Evolutionary conservation across 2,888 invertebrate genomes (phyloP), one percentile per base, ranked within the genome.

Genomic region (Lottia gigantea): DNA sequence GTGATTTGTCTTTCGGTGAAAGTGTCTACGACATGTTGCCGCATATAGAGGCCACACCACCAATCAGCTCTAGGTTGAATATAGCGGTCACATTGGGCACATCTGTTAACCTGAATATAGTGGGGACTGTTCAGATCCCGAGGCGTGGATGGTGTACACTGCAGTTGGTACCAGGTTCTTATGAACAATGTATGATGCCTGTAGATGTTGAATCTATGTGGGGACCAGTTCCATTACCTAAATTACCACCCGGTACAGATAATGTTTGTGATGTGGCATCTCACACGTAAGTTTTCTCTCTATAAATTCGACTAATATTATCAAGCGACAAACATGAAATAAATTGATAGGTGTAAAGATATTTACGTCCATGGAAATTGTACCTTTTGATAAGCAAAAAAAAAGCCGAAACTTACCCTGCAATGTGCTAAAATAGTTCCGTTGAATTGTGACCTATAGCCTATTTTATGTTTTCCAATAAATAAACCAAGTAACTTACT

Each of bases 101-200:
- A 25, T 19, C 25, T 15, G n/a, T 68, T 26, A 66, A 62, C 63
- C 73, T 80, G 14, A 77, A 66, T n/a, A 79, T 85, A 62, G 77
- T 77, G 23, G 84, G 83, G 4, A 75, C 71, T 73, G 82, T 83
- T 66, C 83, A 71, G 31, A 75, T 70, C 12, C 81, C 83, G 15
- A 76, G 77, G 67, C 79, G 78, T 31, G 85, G 85, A 4, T 81
- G 81, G 3, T 79, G 80, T 62, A 71, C 80, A 71, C 73, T 83
- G 64, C 78, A 75, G 46, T 64, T 83, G 72, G 73, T 76, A 55
- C 74, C 78, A 19, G 82, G 82, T 14, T 76, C 67, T 62, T 88
- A 75, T 78, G 87, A 78, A 83, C 87, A 80, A 71, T 89, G 79
- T 79, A 87, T 79, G 76, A 88, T 86, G 82, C 87, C 87, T n/a